Evolutionary conservation across 1,140 invertebrate genomes (phyloP).

Genomic region (Drosophila auraria): DNA sequence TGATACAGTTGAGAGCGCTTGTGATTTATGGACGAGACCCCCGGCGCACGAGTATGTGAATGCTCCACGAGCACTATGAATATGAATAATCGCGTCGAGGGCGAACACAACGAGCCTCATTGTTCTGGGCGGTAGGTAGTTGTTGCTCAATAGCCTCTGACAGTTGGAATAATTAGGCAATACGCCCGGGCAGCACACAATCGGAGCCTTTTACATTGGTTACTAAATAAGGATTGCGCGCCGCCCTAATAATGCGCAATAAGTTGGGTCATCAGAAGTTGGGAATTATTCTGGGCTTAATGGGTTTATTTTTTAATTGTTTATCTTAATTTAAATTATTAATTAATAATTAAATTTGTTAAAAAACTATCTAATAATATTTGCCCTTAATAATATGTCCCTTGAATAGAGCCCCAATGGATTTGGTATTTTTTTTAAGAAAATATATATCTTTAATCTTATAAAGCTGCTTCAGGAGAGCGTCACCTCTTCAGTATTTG

Average conservation of each 20-base stretch:
- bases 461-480: too few relatives aligned
- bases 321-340: too few relatives aligned
- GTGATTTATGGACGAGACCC: conserved; percentile 72
- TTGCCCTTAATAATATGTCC: too few relatives aligned
- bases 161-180: conserved; percentile 42
- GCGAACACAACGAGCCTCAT: conserved; percentile 66
- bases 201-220: conserved; percentile 47
- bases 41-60: conserved; percentile 40
- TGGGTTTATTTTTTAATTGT: background rate
- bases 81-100: conserved; percentile 45
- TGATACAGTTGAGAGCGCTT: conserved; percentile 71
- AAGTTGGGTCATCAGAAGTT: conserved; percentile 7
- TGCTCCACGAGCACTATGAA: conserved; percentile 28
- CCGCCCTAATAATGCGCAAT: conserved; percentile 38
- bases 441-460: too few relatives aligned
- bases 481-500: too few relatives aligned
- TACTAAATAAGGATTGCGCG: conserved; percentile 8
- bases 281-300: conserved; percentile 1
- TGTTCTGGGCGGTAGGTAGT: conserved; percentile 37
- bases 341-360: too few relatives aligned
- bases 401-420: too few relatives aligned
- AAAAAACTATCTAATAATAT: too few relatives aligned
- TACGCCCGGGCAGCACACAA: conserved; percentile 13
- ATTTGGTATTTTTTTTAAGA: too few relatives aligned
- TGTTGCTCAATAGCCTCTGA: conserved; percentile 37